phyloP scores from a whole-genome alignment of 1,140 invertebrate species.

The Kradibia gibbosae region DNA sequence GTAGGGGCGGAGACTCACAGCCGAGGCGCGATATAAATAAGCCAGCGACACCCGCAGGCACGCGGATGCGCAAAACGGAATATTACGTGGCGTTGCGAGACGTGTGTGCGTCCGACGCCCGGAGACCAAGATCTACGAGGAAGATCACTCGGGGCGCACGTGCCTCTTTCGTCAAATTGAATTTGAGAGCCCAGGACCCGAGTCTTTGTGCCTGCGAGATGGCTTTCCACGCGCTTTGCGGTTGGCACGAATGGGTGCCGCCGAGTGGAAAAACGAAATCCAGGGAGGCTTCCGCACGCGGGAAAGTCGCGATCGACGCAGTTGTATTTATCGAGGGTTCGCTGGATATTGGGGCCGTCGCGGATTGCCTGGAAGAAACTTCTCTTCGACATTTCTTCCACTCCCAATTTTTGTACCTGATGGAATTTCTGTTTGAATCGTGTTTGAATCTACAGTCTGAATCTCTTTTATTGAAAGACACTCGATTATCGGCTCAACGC shows the following conservation, averaged over 20 bases:
- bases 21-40: background rate
- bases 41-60: background rate
- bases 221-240: background rate
- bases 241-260: background rate
- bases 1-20: background rate
- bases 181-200: background rate
- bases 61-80: background rate
- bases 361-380: background rate
- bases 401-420: slow-evolving; percentile 6
- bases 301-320: background rate
- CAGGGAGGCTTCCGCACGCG: background rate
- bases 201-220: background rate
- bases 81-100: background rate
- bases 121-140: too few relatives aligned
- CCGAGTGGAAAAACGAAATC: slow-evolving; percentile 24
- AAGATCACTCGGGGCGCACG: too few relatives aligned
- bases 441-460: background rate
- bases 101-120: background rate
- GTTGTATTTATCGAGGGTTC: slow-evolving; percentile 31
- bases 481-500: slow-evolving; percentile 14
- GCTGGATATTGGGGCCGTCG: background rate
- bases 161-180: too few relatives aligned
- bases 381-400: background rate
- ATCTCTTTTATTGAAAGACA: slow-evolving; percentile 22
- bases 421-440: background rate